Evolutionary conservation across 1,140 invertebrate species (phyloP).

Genomic region (Acromyrmex echinatior): DNA sequence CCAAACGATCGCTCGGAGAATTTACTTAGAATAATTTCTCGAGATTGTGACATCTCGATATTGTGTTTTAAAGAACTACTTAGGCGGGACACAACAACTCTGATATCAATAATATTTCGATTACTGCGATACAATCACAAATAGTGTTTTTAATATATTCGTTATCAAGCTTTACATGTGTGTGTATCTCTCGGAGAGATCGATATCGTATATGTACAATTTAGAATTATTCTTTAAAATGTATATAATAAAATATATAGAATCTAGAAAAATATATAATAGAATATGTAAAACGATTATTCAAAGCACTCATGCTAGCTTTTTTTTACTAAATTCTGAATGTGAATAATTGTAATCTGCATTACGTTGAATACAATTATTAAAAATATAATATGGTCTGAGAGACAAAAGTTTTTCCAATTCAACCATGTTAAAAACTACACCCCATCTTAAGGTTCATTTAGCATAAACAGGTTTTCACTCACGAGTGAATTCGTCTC

Average conservation of each 20-base stretch:
- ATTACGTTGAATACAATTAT: not conserved
- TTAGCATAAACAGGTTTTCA: constrained; percentile 4
- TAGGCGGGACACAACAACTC: not conserved
- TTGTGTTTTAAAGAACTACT: not conserved
- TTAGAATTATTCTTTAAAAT: not conserved
- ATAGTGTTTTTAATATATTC: not conserved
- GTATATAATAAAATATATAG: not conserved
- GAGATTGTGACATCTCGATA: not conserved
- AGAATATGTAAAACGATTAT: not conserved
- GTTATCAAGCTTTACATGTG: not conserved
- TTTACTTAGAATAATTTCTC: not conserved
- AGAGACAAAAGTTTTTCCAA: not conserved
- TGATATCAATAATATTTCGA: constrained; percentile 17
- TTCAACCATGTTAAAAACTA: not conserved
- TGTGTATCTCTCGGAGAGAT: not conserved
- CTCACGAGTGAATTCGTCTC: constrained; percentile 20
- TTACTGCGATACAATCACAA: not conserved
- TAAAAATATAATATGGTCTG: not conserved
- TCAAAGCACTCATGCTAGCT: not conserved
- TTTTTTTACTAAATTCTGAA: not conserved
- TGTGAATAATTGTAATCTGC: not conserved
- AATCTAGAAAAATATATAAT: not conserved
- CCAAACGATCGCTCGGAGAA: not conserved
- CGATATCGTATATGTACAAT: not conserved
- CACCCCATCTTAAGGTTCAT: not conserved